A percentile compares a stretch with the other conserved stretches of the same genome.
These are phyloP conservation scores for Neotragus moschatus DNA, from an alignment of 2,113 vertebrate genomes.

Conservation along the genomic window DNA sequence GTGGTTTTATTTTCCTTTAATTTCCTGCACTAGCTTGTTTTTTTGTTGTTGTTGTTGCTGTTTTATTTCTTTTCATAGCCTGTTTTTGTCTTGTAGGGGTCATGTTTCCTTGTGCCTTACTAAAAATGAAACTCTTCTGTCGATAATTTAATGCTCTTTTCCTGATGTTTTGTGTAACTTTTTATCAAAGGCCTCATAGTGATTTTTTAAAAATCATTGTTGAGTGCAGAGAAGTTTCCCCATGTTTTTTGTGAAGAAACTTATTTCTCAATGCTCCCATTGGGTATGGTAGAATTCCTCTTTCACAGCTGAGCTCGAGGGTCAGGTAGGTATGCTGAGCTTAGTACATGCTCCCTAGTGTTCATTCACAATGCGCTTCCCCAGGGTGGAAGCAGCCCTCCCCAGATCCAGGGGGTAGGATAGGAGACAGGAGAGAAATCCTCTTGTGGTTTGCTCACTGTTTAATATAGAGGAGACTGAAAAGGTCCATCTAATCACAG, in stretches of 20 bases:
- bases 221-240: background rate
- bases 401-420: background rate
- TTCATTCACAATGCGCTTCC: background rate
- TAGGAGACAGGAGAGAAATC: too few species aligned
- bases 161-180: background rate
- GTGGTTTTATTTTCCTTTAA: background rate
- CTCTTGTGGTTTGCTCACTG: background rate
- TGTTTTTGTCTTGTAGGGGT: background rate
- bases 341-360: background rate
- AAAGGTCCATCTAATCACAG: background rate
- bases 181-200: background rate
- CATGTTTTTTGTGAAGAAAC: background rate
- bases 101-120: too few species aligned
- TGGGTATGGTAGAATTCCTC: background rate
- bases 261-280: background rate
- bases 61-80: background rate
- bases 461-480: background rate
- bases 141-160: background rate
- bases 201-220: background rate
- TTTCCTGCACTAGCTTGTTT: background rate
- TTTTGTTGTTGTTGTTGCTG: background rate
- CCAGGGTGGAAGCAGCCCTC: background rate
- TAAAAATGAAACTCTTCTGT: background rate
- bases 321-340: background rate
- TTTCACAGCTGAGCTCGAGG: background rate